Evolutionary conservation across 2,113 vertebrate species (phyloP).

Genomic region (Lycaon pictus): DNA sequence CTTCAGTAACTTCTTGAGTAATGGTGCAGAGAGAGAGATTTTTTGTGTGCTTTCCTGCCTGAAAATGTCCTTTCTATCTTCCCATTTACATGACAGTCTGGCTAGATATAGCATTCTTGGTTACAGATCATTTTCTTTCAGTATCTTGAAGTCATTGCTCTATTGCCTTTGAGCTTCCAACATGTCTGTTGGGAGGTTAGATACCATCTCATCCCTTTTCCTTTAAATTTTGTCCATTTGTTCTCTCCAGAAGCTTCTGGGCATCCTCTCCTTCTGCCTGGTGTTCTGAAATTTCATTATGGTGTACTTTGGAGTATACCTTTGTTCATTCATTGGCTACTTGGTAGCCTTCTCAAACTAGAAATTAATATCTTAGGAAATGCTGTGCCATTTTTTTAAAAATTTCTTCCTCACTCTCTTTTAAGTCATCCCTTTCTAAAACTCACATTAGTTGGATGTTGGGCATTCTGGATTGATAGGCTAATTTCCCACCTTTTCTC

Average conservation of each 20-base stretch:
- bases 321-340: conserved; percentile 16
- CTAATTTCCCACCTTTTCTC: neutral
- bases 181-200: neutral
- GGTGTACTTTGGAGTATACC: neutral
- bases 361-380: conserved; percentile 43
- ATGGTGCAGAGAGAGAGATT: neutral
- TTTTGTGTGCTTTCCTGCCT: neutral
- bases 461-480: neutral
- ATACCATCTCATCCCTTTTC: neutral
- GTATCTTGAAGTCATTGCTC: neutral
- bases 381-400: conserved; percentile 34
- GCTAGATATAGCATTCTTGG: neutral
- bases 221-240: neutral
- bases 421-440: neutral
- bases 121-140: conserved; percentile 44
- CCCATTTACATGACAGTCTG: neutral
- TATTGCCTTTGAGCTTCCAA: neutral
- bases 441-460: neutral
- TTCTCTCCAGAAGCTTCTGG: neutral
- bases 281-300: neutral
- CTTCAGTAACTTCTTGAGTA: conserved; percentile 9
- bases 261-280: neutral
- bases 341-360: neutral
- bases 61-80: neutral
- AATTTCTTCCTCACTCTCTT: neutral